Percentiles rank a stretch among this genome's conserved stretches.
These are phyloP conservation scores for Helarctos malayanus DNA, from an alignment of 2,797 vertebrate genomes.

Conservation along the genomic window DNA sequence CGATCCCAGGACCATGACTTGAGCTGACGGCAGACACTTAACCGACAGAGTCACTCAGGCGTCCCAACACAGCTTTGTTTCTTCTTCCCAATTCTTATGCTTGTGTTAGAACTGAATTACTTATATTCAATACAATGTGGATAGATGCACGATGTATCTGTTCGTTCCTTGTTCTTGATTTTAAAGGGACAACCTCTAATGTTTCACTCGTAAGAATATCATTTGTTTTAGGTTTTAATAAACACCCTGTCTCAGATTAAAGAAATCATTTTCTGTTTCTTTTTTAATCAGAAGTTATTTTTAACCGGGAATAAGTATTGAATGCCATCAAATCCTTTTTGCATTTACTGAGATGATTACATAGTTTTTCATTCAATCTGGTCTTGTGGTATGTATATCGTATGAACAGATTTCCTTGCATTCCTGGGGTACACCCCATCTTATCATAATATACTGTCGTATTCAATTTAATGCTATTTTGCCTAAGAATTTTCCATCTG, in stretches of 20 bases:
- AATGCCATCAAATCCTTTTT: background rate
- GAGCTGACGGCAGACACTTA: background rate
- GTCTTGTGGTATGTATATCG: background rate
- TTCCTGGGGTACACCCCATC: background rate
- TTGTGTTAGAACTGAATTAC: background rate
- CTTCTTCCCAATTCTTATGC: background rate
- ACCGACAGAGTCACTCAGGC: background rate
- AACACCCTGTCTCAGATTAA: background rate
- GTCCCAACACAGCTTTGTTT: background rate
- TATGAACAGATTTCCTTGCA: background rate
- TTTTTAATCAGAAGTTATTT: conserved; percentile 46
- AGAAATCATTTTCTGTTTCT: conserved; percentile 21
- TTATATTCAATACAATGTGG: conserved; percentile 5
- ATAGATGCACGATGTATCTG: background rate
- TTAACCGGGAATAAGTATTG: background rate
- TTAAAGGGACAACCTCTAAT: conserved; percentile 15
- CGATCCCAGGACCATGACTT: background rate
- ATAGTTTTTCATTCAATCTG: background rate
- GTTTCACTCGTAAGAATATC: background rate
- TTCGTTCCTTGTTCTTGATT: conserved; percentile 52
- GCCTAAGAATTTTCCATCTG: background rate
- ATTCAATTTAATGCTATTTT: conserved; percentile 54
- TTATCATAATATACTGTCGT: background rate
- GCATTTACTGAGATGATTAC: background rate
- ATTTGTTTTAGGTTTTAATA: conserved; percentile 34